A percentile compares a stretch with the other conserved stretches of the same genome.
Evolutionary conservation across 1,140 invertebrate species (phyloP).

Genomic region (Phocides pigmalion): DNA sequence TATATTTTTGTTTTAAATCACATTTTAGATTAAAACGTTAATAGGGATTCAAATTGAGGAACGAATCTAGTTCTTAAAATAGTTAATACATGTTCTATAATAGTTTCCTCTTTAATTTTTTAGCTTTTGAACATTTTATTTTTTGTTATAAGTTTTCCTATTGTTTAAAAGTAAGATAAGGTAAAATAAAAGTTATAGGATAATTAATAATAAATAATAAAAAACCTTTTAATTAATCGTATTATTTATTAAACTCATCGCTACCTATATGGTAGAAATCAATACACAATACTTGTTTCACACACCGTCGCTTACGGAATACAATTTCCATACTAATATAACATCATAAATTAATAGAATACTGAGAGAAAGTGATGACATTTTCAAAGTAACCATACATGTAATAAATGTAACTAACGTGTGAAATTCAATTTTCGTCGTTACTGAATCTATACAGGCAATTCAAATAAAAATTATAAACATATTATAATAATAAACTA

Average conservation of each 20-base stretch:
- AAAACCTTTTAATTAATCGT: slow-evolving; percentile 14
- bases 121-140: too few species aligned
- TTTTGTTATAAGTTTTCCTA: too few species aligned
- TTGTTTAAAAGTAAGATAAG: too few species aligned
- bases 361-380: slow-evolving; percentile 21
- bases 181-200: too few species aligned
- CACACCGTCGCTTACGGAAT: slow-evolving; percentile 42
- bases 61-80: too few species aligned
- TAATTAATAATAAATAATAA: too few species aligned
- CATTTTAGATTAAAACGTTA: too few species aligned
- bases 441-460: neutral
- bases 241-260: slow-evolving; percentile 61
- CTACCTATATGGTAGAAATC: slow-evolving; percentile 57
- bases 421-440: slow-evolving; percentile 3
- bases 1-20: too few species aligned
- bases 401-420: neutral
- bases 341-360: slow-evolving; percentile 21
- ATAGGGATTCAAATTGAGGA: neutral
- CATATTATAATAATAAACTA: neutral
- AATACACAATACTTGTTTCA: slow-evolving; percentile 39
- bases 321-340: slow-evolving; percentile 40
- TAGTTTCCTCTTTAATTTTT: too few species aligned
- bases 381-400: neutral
- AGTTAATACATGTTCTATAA: too few species aligned
- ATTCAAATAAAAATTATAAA: neutral